Evolutionary conservation across 2,888 invertebrate species (phyloP), one percentile per base, ranked within the genome.

Genomic region (Macaria notata): DNA sequence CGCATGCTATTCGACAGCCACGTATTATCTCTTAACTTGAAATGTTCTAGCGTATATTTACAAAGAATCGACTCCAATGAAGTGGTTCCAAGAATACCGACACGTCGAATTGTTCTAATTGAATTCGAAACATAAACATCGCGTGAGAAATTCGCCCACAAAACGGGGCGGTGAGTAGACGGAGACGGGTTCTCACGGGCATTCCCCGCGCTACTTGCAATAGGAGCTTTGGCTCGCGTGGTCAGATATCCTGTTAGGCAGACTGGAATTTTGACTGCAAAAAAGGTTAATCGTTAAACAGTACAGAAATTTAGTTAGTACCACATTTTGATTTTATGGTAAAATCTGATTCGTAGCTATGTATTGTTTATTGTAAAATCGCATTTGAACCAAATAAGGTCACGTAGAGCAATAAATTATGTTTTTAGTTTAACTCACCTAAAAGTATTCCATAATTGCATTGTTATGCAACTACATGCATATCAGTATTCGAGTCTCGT

Each of bases 101-200:
- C 72, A 70, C 73, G 59, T 68, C 63, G 68, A 68, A 72, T 73
- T 76, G 68, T 70, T 72, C 75, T 76, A 77, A 76, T 78, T 75
- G 72, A 73, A 69, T 62, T 70, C 64, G 65, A 65, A 73, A 73
- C 69, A 78, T 81, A 82, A 83, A 78, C 72, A 77, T 70, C 67
- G 72, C 84, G 83, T 87, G 88, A 74, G 87, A 88, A 79, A 64
- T 71, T 76, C 75, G 73, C 76, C 77, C 75, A 75, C 78, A 64
- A 55, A n/a, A n/a, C n/a, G n/a, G 50, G 54, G 56, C 52, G 64
- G 66, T 54, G 72, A 56, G 63, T 58, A 68, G 64, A 58, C 72
- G 41, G 56, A 19, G 19, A 19, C 19, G 19, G 62, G 63, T 76
- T 81, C 76, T 73, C 78, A 76, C 72, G 73, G 78, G 75, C 71